Base-by-base conservation (phyloP, 2,888 invertebrate genomes). In the Cybosia mesomella region DNA sequence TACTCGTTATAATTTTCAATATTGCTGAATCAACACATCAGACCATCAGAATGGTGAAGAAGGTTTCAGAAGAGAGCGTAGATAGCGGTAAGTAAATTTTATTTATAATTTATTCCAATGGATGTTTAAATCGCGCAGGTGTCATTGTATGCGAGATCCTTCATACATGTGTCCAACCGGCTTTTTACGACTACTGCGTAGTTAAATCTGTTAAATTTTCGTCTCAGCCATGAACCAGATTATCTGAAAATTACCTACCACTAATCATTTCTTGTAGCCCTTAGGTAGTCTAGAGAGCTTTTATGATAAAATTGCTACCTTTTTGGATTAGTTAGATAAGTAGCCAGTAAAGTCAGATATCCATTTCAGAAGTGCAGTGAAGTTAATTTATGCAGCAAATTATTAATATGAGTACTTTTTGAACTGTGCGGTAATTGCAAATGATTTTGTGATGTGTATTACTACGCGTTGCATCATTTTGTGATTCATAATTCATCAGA, bases 1-100 rank as follows among this genome's bases (percentile, higher is more conserved):
- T 93, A 92, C 94, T 93, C 93, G 81, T 87, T 88, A 85, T 87
- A 85, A 87, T 88, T 90, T 84, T 86, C 81, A 91, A 91, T 90
- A 91, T 91, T 85, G 87, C 88, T 91, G 87, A 89, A 90, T 89
- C 88, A 90, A 91, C 88, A 87, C 87, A 91, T 90, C 91, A 91
- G 86, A 87, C 88, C 90, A 90, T 89, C 89, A 94, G 84, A 88
- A 95, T 95, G 95, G 95, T 95, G 89, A 95, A 95, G 91, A 95
- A 95, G 92, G 94, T 95, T 88, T 95, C 94, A 83, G 95, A 95
- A 92, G 95, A 95, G 88, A 94, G 95, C 90, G 94, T 94, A 90
- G 95, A 95, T 88, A 95, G 95, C 86, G 95, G 95, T 95, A 84
- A 95, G 95, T 92, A 71, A 63, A 39, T 59, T 80, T 79, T 82